These are phyloP conservation scores for Cardinalis cardinalis DNA, from an alignment of 2,113 vertebrate species.

Conservation along the genomic window DNA sequence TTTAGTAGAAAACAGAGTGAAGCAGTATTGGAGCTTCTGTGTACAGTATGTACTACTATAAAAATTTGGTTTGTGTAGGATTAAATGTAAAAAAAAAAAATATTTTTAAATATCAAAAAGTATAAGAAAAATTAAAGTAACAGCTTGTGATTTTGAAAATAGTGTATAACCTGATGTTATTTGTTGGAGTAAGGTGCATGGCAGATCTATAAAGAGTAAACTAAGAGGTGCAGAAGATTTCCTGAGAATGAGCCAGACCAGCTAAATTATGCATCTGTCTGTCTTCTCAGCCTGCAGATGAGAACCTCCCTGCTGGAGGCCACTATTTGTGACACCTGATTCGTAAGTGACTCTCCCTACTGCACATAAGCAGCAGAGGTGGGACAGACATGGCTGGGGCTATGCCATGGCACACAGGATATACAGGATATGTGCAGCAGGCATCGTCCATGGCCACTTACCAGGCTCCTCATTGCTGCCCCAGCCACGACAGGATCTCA, in stretches of 20 bases:
- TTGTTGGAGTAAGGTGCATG: background rate
- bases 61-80: background rate
- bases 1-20: background rate
- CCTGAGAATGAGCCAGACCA: background rate
- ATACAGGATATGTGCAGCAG: background rate
- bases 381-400: background rate
- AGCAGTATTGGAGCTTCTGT: background rate
- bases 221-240: background rate
- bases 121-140: background rate
- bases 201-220: background rate
- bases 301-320: background rate
- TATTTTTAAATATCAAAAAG: background rate
- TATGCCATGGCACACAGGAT: fast-evolving
- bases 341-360: background rate
- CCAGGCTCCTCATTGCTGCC: background rate
- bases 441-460: fast-evolving
- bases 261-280: background rate
- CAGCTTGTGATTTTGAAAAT: background rate
- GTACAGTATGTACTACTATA: background rate
- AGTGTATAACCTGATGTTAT: background rate
- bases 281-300: background rate
- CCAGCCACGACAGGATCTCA: background rate
- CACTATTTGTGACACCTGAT: background rate
- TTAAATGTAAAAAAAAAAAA: background rate
- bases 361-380: fast-evolving